These are phyloP conservation scores for Sebastes wilsoni DNA, from an alignment of 2,797 vertebrate species.

Conservation along the genomic window DNA sequence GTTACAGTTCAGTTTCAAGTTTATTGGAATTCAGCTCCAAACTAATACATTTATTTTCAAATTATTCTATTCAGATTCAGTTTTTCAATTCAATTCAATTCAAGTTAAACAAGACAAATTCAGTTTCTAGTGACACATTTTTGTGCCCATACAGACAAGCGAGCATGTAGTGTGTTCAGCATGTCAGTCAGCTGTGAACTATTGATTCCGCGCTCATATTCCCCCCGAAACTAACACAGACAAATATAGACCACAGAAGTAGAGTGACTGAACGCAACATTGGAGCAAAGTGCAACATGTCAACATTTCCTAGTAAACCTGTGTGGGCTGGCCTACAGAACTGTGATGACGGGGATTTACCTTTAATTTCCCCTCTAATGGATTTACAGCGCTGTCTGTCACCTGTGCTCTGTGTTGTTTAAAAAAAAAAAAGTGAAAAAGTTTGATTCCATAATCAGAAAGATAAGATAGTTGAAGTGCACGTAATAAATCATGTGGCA, in stretches of 20 bases:
- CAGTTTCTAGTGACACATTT: background rate
- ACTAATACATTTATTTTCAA: background rate
- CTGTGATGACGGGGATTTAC: slow-evolving; percentile 30
- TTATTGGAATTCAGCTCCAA: background rate
- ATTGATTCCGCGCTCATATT: background rate
- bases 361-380: background rate
- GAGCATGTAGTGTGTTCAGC: background rate
- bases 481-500: background rate
- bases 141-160: background rate
- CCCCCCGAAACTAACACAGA: background rate
- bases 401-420: background rate
- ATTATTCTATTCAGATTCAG: background rate
- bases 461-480: background rate
- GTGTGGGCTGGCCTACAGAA: slow-evolving; percentile 18
- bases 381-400: background rate
- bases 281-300: background rate
- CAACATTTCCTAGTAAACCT: slow-evolving; percentile 23
- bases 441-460: background rate
- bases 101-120: background rate
- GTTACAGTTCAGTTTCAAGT: background rate
- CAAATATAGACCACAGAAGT: background rate
- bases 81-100: background rate
- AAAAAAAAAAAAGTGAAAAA: background rate
- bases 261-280: background rate
- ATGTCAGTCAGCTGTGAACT: background rate